These are phyloP conservation scores for Xanthorhoe designata DNA, from an alignment of 2,888 invertebrate genomes.

Conservation along the genomic window DNA sequence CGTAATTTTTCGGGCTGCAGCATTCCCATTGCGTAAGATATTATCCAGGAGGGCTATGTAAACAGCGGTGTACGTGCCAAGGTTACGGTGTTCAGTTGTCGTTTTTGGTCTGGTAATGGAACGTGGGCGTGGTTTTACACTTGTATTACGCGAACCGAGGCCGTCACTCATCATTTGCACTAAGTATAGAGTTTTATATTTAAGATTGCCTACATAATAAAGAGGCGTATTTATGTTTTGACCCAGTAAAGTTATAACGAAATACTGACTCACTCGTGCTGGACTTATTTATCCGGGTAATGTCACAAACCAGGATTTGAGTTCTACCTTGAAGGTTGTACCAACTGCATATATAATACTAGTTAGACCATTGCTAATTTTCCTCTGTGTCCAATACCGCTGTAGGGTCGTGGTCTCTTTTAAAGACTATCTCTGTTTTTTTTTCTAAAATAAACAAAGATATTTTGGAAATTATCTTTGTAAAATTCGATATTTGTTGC, in stretches of 20 bases:
- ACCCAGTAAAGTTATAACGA: background rate
- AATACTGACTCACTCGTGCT: too few species aligned
- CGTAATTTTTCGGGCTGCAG: background rate
- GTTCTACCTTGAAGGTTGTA: too few species aligned
- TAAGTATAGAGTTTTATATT: background rate
- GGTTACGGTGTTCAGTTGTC: slow-evolving; percentile 14
- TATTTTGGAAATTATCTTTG: too few species aligned
- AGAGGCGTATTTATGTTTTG: background rate
- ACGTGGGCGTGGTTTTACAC: slow-evolving; percentile 13
- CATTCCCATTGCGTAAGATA: slow-evolving; percentile 1
- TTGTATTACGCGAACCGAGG: slow-evolving; percentile 12
- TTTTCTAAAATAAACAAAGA: too few species aligned
- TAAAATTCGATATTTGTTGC: too few species aligned
- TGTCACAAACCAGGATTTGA: too few species aligned
- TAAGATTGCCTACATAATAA: background rate
- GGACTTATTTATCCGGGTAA: too few species aligned
- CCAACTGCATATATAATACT: too few species aligned
- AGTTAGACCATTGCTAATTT: too few species aligned
- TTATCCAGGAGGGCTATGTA: slow-evolving; percentile 21
- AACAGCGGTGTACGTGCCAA: slow-evolving; percentile 31
- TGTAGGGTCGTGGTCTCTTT: too few species aligned
- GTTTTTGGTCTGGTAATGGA: slow-evolving; percentile 19
- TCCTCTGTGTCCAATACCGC: too few species aligned
- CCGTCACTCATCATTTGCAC: background rate
- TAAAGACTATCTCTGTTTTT: too few species aligned